Evolutionary conservation across 2,113 vertebrate genomes (phyloP).

Genomic region (Corvus moneduloides): DNA sequence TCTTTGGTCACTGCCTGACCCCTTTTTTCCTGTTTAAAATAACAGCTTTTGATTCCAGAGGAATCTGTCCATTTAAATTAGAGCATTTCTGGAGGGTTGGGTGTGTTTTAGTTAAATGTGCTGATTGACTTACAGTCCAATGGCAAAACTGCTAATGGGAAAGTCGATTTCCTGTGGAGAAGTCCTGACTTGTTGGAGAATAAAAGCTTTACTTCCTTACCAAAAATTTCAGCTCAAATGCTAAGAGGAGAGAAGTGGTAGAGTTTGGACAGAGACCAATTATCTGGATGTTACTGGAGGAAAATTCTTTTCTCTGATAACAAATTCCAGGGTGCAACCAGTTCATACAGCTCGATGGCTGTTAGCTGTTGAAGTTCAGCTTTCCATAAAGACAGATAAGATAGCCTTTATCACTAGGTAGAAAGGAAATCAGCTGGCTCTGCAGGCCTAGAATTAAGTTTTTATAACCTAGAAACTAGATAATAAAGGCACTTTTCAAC

Average conservation of each 20-base stretch:
- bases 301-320: background rate
- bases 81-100: background rate
- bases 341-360: background rate
- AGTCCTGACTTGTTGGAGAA: background rate
- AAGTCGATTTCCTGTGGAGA: background rate
- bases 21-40: background rate
- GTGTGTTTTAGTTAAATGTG: background rate
- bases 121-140: background rate
- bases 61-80: background rate
- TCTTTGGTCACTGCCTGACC: background rate
- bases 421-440: background rate
- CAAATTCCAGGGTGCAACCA: background rate
- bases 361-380: background rate
- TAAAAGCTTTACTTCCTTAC: background rate
- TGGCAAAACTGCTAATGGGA: background rate
- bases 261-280: background rate
- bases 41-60: background rate
- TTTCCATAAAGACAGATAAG: background rate
- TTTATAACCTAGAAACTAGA: background rate
- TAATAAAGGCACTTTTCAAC: background rate
- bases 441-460: background rate
- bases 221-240: background rate
- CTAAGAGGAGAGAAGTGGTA: background rate
- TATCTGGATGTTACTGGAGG: background rate
- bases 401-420: background rate